These are phyloP conservation scores for Sinella curviseta DNA, from an alignment of 1,140 invertebrate genomes.

Conservation along the genomic window DNA sequence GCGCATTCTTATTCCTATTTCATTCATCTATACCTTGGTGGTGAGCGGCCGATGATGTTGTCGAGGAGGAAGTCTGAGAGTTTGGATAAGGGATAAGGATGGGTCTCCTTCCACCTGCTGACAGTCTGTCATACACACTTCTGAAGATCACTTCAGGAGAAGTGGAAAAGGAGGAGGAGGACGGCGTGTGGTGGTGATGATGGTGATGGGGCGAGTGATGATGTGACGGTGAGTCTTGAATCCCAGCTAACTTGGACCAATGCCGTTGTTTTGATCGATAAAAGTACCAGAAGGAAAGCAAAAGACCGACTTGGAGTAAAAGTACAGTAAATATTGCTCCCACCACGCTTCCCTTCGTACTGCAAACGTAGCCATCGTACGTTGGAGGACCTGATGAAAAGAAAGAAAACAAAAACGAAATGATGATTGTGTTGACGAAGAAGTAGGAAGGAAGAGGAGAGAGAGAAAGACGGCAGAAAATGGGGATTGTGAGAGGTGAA, in stretches of 20 bases:
- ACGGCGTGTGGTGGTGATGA: conserved; percentile 52
- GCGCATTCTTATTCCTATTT: background rate
- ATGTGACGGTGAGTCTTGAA: conserved; percentile 31
- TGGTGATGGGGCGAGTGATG: conserved; percentile 53
- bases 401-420: conserved; percentile 29
- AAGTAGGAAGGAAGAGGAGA: too few relatives aligned
- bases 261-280: conserved; percentile 51
- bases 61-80: conserved; percentile 32
- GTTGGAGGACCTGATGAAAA: conserved; percentile 21
- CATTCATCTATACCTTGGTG: conserved; percentile 30
- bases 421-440: too few relatives aligned
- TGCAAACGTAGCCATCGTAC: conserved; percentile 51
- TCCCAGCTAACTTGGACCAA: conserved; percentile 46
- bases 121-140: conserved; percentile 51
- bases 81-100: conserved; percentile 48
- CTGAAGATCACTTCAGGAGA: conserved; percentile 51
- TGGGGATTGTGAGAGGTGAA: too few relatives aligned
- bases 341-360: conserved; percentile 52
- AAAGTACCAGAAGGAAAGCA: conserved; percentile 51
- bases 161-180: conserved; percentile 38
- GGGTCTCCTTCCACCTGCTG: conserved; percentile 46
- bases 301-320: conserved; percentile 51
- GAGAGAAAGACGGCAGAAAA: too few relatives aligned
- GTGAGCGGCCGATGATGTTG: conserved; percentile 25
- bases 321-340: conserved; percentile 52